Base-by-base conservation (phyloP, 2,888 invertebrate genomes). In the Agonopterix heracliana region DNA sequence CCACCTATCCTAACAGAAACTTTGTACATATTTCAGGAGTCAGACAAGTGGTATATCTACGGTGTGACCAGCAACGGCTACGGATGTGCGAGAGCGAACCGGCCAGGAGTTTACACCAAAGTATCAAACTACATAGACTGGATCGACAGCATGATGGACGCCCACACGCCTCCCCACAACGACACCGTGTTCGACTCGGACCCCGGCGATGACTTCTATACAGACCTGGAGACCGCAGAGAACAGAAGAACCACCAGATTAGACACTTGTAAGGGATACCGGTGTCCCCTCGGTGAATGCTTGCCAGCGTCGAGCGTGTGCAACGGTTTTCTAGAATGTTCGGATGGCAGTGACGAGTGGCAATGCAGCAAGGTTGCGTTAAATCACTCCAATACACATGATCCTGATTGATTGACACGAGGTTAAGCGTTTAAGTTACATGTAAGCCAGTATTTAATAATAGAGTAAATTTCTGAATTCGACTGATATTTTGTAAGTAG, bases 21-120 rank as follows among this genome's bases (percentile, higher is more conserved):
- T 38, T 52, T 12, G 41, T 34, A 41, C 17, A 13, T 43, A 35
- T 34, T 40, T 9, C 72, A 89, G 89, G 89, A 89, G 57, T 79
- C 81, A 3, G 88, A 82, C 55, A 77, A 81, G 56, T 89, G 89
- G 88, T 88, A 83, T 63, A 81, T 90, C 51, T 81, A 84, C 69
- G 94, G 95, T 9, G 93, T 95, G 9, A 95, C 95, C 0, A 94
- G 94, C 59, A 95, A 95, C 68, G 94, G 94, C 0, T 94, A 94
- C 69, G 94, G 95, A 0, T 95, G 94, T 74, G 95, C 94, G 0
- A 85, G 95, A 55, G 93, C 94, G 0, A 93, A 93, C 68, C 85
- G 94, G 7, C 95, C 95, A 11, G 95, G 95, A 38, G 94, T 95
- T 43, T 95, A 95, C 80, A 95, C 95, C 0, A 94, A 94, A 77